phyloP scores from a whole-genome alignment of 1,140 invertebrate genomes.

The Whitmania pigra region DNA sequence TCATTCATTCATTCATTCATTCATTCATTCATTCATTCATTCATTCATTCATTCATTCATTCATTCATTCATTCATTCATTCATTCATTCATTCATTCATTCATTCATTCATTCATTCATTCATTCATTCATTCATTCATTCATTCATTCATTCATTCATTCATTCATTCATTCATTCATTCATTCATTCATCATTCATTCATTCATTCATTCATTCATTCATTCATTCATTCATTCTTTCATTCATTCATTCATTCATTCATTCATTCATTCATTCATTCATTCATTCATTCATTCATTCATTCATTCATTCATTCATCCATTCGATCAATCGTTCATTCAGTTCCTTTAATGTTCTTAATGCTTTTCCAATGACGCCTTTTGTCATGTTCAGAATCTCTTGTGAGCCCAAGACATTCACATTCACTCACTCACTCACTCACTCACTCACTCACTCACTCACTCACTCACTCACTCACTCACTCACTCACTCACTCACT shows the following conservation, averaged over 20 bases:
- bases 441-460: slow-evolving; percentile 26
- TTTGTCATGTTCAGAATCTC: too few species aligned
- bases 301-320: too few species aligned
- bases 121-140: slow-evolving; percentile 12
- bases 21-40: slow-evolving; percentile 9
- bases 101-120: slow-evolving; percentile 14
- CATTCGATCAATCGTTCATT: too few species aligned
- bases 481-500: slow-evolving; percentile 15
- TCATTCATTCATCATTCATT: slow-evolving; percentile 1
- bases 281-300: slow-evolving; percentile 9
- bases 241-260: slow-evolving; percentile 14
- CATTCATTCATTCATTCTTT: slow-evolving; percentile 7
- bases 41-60: slow-evolving; percentile 8
- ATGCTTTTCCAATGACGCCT: too few species aligned
- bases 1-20: background rate
- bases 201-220: slow-evolving; percentile 10
- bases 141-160: slow-evolving; percentile 10
- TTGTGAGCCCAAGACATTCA: background rate
- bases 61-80: slow-evolving; percentile 12
- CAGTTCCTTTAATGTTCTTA: background rate
- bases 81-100: slow-evolving; percentile 10
- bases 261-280: slow-evolving; percentile 8
- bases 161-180: slow-evolving; percentile 12
- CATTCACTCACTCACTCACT: slow-evolving; percentile 23
- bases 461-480: slow-evolving; percentile 26